Evolutionary conservation across 2,113 vertebrate genomes (phyloP), one percentile per base, ranked within the genome.

Genomic region (Noctilio leporinus): DNA sequence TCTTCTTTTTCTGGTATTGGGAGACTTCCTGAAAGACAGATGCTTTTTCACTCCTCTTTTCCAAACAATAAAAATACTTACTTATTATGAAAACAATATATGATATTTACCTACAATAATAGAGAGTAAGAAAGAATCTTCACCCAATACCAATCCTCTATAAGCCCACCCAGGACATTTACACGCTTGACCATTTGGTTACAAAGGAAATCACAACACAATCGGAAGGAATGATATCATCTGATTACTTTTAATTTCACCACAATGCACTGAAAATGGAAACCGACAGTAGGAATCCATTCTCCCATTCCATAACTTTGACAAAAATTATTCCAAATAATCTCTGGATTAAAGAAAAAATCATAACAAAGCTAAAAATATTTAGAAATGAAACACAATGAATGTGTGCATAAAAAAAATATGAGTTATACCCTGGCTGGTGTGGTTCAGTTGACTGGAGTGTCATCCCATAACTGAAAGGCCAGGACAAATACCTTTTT

Each of bases 191-290:
- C 89, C 43, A 67, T 59, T 94, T 33, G 17, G 43, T 57, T 86
- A 62, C 83, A 86, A 57, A 92, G 78, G 73, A 96, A 96, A 93
- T 94, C 62, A 83, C 73, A 78, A 88, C 72, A 77, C 87, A 96
- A 96, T 91, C 89, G 86, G 86, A 73, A 91, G 73, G 35, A 72
- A 22, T 93, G 83, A 86, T 59, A 30, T 89, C 89, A 89, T 35
- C 6, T 30, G 16, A 59, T 86, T 62, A 3, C 49, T 38, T 49
- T 83, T 55, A 78, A 57, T 72, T 78, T 53, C 15, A 87, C 65
- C 95, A 72, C 92, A 75, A 81, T 62, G 30, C 19, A 64, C 95
- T 76, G 43, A 91, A 96, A 96, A 96, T 91, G 95, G 94, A 93
- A 95, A 85, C 53, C 59, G 72, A 70, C 14, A 43, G 55, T n/a